Percentiles rank a stretch among this genome's conserved stretches.
Evolutionary conservation across 1,140 invertebrate species (phyloP).

Genomic region (Drosophila nigrodunni): DNA sequence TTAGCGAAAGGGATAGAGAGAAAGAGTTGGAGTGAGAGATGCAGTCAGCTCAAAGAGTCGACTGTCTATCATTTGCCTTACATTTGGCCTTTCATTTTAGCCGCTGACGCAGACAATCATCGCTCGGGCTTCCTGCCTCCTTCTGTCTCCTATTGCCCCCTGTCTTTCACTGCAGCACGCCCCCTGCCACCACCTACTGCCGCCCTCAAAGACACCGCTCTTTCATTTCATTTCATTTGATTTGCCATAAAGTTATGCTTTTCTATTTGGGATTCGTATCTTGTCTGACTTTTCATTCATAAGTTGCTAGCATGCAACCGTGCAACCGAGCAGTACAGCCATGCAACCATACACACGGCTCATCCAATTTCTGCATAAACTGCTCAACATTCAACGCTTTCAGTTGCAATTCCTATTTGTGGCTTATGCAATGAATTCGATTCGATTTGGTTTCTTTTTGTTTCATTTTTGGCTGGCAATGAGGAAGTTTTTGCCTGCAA

Average conservation of each 20-base stretch:
- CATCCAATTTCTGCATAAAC: slow-evolving; percentile 54
- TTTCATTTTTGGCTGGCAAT: slow-evolving; percentile 51
- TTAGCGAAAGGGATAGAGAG: not conserved
- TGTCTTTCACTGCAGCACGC: not conserved
- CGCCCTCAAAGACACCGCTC: slow-evolving; percentile 70
- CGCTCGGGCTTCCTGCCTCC: slow-evolving; percentile 40
- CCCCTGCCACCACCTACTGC: not conserved
- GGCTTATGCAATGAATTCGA: slow-evolving; percentile 43
- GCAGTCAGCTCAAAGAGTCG: slow-evolving; percentile 64
- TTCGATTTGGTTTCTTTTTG: slow-evolving; percentile 57
- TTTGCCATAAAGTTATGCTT: slow-evolving; percentile 52
- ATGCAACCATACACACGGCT: slow-evolving; percentile 37
- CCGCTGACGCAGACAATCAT: slow-evolving; percentile 50
- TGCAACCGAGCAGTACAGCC: slow-evolving; percentile 59
- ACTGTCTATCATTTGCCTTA: slow-evolving; percentile 76
- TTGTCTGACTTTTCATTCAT: slow-evolving; percentile 8
- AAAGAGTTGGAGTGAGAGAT: not conserved
- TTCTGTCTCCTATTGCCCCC: not conserved
- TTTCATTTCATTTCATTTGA: slow-evolving; percentile 70
- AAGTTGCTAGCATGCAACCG: slow-evolving; percentile 8
- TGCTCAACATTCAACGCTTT: slow-evolving; percentile 43
- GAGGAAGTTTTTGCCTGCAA: slow-evolving; percentile 61
- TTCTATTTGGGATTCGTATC: slow-evolving; percentile 54
- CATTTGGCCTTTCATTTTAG: slow-evolving; percentile 56
- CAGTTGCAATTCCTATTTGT: slow-evolving; percentile 57